A percentile compares a stretch with the other conserved stretches of the same genome.
phyloP scores from a whole-genome alignment of 2,113 vertebrate genomes.

The Upupa epops region DNA sequence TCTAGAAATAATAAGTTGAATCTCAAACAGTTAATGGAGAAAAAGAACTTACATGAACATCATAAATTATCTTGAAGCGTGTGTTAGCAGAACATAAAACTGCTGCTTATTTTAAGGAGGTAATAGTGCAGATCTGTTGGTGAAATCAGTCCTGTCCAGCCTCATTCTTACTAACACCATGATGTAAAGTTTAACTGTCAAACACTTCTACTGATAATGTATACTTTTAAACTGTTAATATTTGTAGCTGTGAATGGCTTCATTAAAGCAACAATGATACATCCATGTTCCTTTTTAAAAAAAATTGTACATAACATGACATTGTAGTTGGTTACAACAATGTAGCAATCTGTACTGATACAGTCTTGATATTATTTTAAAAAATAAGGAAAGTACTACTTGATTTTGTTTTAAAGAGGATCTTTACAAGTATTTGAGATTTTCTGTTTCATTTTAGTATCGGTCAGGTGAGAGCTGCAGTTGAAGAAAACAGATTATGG shows the following conservation, averaged over 20 bases:
- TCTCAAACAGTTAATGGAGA: neutral
- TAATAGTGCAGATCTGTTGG: neutral
- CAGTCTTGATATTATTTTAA: neutral
- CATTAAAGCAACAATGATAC: neutral
- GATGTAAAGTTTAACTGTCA: neutral
- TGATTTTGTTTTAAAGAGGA: neutral
- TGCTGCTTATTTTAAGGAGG: neutral
- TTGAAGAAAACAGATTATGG: neutral
- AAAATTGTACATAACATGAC: neutral
- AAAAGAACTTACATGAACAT: neutral
- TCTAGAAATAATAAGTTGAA: neutral
- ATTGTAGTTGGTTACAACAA: neutral
- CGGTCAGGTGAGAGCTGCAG: neutral
- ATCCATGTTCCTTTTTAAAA: accelerated
- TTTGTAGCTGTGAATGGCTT: neutral
- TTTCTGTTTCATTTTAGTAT: neutral
- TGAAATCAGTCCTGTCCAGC: neutral
- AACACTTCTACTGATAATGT: accelerated
- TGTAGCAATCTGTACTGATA: neutral
- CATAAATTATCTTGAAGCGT: neutral
- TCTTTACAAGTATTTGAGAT: neutral
- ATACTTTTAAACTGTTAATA: neutral
- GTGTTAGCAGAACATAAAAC: neutral
- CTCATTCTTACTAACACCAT: neutral
- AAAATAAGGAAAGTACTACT: neutral